phyloP scores from a whole-genome alignment of 1,140 invertebrate genomes.

The Halictus rubicundus region DNA sequence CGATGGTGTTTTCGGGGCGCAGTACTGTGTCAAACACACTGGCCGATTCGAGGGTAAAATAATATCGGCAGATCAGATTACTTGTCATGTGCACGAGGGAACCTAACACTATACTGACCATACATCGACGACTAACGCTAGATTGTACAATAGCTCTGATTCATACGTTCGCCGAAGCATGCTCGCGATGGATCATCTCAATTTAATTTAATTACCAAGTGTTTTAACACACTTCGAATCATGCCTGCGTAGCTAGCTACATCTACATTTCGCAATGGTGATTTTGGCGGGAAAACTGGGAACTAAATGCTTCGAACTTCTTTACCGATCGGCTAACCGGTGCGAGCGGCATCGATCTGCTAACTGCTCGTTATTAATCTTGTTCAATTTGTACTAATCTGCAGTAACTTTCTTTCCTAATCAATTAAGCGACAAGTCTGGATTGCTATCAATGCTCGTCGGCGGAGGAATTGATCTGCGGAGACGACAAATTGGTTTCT shows the following conservation, averaged over 20 bases:
- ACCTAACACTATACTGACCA: not conserved
- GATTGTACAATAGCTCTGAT: not conserved
- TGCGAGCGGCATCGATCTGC: too few species aligned
- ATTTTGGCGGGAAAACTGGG: not conserved
- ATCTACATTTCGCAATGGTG: not conserved
- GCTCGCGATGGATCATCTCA: not conserved
- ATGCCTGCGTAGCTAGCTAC: not conserved
- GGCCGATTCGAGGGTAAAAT: conserved; percentile 94
- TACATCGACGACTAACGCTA: conserved; percentile 17
- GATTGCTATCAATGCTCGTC: conserved; percentile 93
- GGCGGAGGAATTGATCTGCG: conserved; percentile 86
- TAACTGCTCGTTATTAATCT: too few species aligned
- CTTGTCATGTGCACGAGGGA: not conserved
- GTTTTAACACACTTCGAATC: not conserved
- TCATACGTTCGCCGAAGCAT: not conserved
- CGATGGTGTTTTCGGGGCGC: conserved; percentile 89
- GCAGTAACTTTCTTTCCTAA: conserved; percentile 30
- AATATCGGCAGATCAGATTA: conserved; percentile 34
- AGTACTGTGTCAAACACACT: conserved; percentile 96
- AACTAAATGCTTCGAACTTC: not conserved
- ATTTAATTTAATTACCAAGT: not conserved
- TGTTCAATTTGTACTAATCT: too few species aligned
- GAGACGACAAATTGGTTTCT: conserved; percentile 86
- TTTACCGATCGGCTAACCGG: too few species aligned
- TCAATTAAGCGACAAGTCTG: conserved; percentile 81